Conservation (phyloP, 2,113 vertebrate genomes). For the Nesogale talazaci region DNA sequence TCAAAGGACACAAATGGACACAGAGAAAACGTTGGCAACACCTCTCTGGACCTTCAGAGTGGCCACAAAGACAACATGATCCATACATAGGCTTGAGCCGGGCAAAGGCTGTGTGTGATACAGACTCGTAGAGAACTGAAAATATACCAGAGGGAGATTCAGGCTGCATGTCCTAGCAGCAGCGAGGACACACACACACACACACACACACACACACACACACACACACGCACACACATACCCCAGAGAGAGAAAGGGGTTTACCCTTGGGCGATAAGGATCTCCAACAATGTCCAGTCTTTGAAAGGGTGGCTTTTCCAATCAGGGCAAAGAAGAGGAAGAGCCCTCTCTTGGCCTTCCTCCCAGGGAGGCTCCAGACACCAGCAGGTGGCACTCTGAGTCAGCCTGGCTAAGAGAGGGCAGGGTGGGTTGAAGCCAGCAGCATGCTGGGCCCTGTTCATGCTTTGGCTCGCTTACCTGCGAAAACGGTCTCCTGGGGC, state of each 20-base stretch:
- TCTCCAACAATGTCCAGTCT: not conserved
- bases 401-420: not conserved
- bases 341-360: not conserved
- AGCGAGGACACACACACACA: not conserved
- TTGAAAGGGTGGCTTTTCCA: not conserved
- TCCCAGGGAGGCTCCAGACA: not conserved
- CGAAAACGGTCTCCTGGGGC: not conserved
- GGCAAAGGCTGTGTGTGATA: not conserved
- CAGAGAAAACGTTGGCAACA: not conserved
- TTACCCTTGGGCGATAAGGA: not conserved
- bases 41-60: not conserved
- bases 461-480: not conserved
- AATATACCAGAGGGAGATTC: not conserved
- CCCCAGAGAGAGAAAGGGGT: not conserved
- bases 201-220: no score
- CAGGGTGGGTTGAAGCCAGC: not conserved
- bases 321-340: not conserved
- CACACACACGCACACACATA: no score
- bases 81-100: not conserved
- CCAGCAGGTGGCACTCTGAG: not conserved
- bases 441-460: not conserved
- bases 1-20: not conserved
- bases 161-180: not conserved
- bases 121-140: not conserved
- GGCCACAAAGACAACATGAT: not conserved